Percentiles rank a stretch among this genome's conserved stretches.
Evolutionary conservation across 2,888 invertebrate genomes (phyloP).

Genomic region (Helleia helle): DNA sequence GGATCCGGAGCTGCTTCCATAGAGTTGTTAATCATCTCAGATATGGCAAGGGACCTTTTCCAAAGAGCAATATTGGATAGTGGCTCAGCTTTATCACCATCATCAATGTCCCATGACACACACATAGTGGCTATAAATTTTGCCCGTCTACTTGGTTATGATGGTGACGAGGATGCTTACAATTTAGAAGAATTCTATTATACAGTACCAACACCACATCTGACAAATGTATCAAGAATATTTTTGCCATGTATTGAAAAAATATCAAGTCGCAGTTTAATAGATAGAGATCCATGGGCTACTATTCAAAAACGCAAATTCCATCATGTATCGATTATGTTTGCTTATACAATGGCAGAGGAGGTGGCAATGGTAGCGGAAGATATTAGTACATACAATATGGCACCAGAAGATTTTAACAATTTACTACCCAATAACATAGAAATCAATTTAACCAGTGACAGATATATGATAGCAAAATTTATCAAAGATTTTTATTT

Average conservation of each 20-base stretch:
- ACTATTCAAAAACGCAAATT: conserved; percentile 33
- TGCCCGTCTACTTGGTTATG: conserved; percentile 58
- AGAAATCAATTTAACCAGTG: conserved; percentile 30
- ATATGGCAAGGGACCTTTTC: conserved; percentile 38
- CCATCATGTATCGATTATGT: conserved; percentile 41
- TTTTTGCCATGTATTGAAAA: conserved; percentile 49
- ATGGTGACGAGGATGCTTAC: conserved; percentile 23
- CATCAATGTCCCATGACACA: conserved; percentile 39
- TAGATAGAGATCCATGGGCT: conserved; percentile 40
- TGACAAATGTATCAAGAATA: conserved; percentile 28
- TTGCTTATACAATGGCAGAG: conserved; percentile 35
- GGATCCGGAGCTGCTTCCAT: conserved; percentile 50
- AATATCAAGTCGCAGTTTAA: conserved; percentile 25
- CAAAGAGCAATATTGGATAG: conserved; percentile 53
- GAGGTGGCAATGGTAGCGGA: conserved; percentile 27
- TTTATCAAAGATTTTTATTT: conserved; percentile 24
- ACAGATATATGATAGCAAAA: conserved; percentile 23
- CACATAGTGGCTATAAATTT: conserved; percentile 36
- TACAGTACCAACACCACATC: conserved; percentile 23
- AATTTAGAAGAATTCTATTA: conserved; percentile 36
- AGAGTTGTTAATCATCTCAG: conserved; percentile 45
- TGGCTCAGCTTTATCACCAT: conserved; percentile 49
- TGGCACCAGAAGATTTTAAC: conserved; percentile 34
- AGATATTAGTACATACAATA: conserved; percentile 28
- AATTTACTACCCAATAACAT: conserved; percentile 48